Percentiles rank a stretch among this genome's conserved stretches.
Evolutionary conservation across 2,113 vertebrate species (phyloP).

Genomic region (Indicator maculatus): DNA sequence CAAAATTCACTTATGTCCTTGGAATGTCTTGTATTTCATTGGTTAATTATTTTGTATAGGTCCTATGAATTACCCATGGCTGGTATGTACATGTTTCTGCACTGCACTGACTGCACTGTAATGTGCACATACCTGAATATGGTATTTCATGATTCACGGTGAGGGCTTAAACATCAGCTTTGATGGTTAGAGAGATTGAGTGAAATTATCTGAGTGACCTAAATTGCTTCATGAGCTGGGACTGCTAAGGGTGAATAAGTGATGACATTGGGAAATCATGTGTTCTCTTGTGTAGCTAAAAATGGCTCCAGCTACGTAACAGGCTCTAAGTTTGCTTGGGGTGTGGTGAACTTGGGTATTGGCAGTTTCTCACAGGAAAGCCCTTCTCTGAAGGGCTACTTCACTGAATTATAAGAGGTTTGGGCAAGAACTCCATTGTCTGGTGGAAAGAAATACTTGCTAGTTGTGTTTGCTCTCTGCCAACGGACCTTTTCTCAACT

Average conservation of each 20-base stretch:
- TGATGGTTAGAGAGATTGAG: not conserved
- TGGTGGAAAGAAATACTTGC: not conserved
- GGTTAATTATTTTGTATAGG: conserved; percentile 14
- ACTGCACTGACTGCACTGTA: not conserved
- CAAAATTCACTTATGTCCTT: not conserved
- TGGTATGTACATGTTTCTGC: not conserved
- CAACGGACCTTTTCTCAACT: not conserved
- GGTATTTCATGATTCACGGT: not conserved
- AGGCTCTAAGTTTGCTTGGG: not conserved
- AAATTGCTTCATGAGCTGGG: not conserved
- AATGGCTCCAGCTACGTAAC: not conserved
- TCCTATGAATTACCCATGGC: not conserved
- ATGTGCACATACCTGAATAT: not conserved
- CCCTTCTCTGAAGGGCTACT: not conserved
- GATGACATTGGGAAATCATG: conserved; percentile 33
- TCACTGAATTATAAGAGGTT: not conserved
- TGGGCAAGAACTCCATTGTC: not conserved
- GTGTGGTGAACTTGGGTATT: not conserved
- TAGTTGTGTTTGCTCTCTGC: not conserved
- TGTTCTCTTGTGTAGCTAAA: conserved; percentile 2
- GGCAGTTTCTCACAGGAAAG: not conserved
- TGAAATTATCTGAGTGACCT: conserved; percentile 15
- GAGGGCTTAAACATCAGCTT: not conserved
- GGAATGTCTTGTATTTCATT: not conserved
- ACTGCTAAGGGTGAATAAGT: not conserved